A percentile compares a stretch with the other conserved stretches of the same genome.
These are phyloP conservation scores for Pelvicachromis taeniatus DNA, from an alignment of 2,113 vertebrate genomes.

Conservation along the genomic window DNA sequence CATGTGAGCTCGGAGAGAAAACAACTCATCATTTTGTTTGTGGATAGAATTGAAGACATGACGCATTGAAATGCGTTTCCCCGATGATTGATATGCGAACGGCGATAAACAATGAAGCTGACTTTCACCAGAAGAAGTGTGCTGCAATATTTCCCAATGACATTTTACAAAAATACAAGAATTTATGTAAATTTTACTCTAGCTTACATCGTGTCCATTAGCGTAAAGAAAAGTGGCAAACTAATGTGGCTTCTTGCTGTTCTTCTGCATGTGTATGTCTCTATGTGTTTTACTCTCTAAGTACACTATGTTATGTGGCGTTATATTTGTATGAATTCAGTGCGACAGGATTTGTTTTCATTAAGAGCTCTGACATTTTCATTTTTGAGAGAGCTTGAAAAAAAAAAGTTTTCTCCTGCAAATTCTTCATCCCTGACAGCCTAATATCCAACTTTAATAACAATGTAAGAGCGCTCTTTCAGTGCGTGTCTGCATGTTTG, in stretches of 20 bases:
- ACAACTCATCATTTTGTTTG: background rate
- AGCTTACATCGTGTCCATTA: background rate
- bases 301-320: background rate
- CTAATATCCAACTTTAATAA: conserved; percentile 4
- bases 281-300: background rate
- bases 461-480: background rate
- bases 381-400: conserved; percentile 5
- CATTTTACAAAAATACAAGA: background rate
- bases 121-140: background rate
- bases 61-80: background rate
- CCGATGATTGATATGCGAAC: background rate
- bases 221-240: background rate
- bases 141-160: background rate
- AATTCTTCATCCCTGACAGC: background rate
- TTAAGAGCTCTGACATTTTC: conserved; percentile 34
- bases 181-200: conserved; percentile 4
- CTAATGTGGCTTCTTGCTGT: background rate
- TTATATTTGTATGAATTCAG: background rate
- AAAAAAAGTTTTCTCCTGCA: background rate
- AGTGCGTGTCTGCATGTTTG: background rate
- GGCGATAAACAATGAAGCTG: background rate
- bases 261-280: background rate
- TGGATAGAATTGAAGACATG: background rate
- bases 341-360: conserved; percentile 10
- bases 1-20: background rate